Conservation (phyloP, 2,888 invertebrate species). For the Sphecodes monilicornis region DNA sequence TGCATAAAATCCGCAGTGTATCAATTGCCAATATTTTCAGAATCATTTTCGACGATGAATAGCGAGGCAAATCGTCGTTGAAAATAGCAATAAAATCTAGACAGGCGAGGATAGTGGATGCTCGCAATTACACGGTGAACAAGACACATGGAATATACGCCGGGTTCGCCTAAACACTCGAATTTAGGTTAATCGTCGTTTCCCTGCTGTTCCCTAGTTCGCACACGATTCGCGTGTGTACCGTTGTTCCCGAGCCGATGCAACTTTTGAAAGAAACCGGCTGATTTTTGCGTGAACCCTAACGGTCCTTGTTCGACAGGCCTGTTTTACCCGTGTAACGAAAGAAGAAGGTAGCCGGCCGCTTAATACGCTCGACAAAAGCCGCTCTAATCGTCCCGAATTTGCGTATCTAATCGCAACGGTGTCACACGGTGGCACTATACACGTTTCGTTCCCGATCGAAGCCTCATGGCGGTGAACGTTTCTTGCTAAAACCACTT, state of each 20-base stretch:
- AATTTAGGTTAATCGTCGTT: constrained; percentile 49
- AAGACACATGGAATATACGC: constrained; percentile 1
- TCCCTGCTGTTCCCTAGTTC: neutral
- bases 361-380: neutral
- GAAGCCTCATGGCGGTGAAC: constrained; percentile 9
- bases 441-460: constrained; percentile 14
- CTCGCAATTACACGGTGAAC: neutral
- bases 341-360: neutral
- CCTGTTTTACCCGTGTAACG: neutral
- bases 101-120: neutral
- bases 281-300: constrained; percentile 9
- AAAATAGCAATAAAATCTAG: neutral
- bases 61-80: no score
- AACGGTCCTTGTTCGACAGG: constrained; percentile 32
- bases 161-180: neutral
- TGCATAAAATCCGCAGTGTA: no score
- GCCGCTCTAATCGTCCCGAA: constrained; percentile 7
- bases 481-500: constrained; percentile 13
- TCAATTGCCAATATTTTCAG: no score
- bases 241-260: constrained; percentile 32
- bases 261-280: constrained; percentile 28
- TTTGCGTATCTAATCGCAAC: constrained; percentile 32
- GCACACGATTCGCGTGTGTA: constrained; percentile 15
- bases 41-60: no score
- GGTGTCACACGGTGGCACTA: neutral